Percentiles rank a stretch among this genome's conserved stretches.
phyloP scores from a whole-genome alignment of 2,113 vertebrate genomes.

The Suncus etruscus region DNA sequence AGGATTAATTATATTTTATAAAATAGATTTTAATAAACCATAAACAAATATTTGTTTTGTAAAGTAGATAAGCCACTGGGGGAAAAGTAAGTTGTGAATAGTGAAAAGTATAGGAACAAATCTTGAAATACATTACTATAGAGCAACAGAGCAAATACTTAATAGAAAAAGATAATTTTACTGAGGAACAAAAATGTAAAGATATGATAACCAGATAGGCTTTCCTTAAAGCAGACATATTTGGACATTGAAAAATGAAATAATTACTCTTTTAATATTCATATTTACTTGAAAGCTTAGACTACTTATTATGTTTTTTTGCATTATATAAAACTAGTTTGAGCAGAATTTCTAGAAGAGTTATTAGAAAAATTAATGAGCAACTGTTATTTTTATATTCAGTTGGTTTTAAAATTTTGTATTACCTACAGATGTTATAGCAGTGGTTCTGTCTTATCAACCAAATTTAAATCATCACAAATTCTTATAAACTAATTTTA shows the following conservation, averaged over 20 bases:
- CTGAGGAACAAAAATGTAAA: no score
- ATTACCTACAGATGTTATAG: neutral
- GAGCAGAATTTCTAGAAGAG: neutral
- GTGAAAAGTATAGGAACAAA: neutral
- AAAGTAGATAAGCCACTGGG: neutral
- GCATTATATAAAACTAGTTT: constrained; percentile 4
- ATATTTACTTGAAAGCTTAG: neutral
- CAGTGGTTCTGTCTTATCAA: neutral
- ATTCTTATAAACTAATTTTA: constrained; percentile 39
- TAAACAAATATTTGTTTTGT: neutral
- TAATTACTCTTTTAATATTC: constrained; percentile 34
- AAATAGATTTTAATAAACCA: constrained; percentile 10
- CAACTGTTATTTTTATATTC: neutral
- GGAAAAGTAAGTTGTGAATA: neutral
- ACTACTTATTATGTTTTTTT: neutral
- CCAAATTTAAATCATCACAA: neutral
- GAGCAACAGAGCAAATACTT: neutral
- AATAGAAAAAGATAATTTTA: neutral
- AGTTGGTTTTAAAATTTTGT: constrained; percentile 28
- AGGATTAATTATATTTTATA: constrained; percentile 1
- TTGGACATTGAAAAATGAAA: neutral
- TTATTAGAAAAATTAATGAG: neutral
- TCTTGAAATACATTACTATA: constrained; percentile 10
- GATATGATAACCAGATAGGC: neutral
- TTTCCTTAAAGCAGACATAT: constrained; percentile 1